Conservation (phyloP, 2,113 vertebrate genomes). For the Herpailurus yagouaroundi region DNA sequence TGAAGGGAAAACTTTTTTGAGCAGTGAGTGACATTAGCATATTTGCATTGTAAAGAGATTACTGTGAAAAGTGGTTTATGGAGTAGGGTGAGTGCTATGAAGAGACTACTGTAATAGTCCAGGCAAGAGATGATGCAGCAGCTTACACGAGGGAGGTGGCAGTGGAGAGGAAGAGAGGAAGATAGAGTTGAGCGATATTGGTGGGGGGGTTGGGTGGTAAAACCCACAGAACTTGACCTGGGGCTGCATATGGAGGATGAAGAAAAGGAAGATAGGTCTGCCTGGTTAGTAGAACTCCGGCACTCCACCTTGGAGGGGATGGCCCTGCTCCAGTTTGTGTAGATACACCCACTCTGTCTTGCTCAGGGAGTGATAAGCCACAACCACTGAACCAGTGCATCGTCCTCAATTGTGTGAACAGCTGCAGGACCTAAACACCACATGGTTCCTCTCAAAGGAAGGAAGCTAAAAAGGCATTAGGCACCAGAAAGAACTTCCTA, state of each 20-base stretch:
- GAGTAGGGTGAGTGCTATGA: not conserved
- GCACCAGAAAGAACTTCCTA: not conserved
- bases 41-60: not conserved
- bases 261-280: not conserved
- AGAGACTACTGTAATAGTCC: not conserved
- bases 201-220: accelerated
- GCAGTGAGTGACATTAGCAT: not conserved
- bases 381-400: not conserved
- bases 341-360: not conserved
- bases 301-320: not conserved
- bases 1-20: not conserved
- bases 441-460: not conserved
- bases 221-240: not conserved
- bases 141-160: not conserved
- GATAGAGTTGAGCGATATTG: not conserved
- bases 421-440: not conserved
- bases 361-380: not conserved
- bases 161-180: not conserved
- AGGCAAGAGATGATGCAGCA: not conserved
- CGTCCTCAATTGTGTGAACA: not conserved
- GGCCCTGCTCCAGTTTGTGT: not conserved
- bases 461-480: not conserved
- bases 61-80: not conserved
- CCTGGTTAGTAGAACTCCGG: not conserved
- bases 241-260: not conserved